phyloP scores from a whole-genome alignment of 2,797 vertebrate genomes.

The Hafferia zeledoni region DNA sequence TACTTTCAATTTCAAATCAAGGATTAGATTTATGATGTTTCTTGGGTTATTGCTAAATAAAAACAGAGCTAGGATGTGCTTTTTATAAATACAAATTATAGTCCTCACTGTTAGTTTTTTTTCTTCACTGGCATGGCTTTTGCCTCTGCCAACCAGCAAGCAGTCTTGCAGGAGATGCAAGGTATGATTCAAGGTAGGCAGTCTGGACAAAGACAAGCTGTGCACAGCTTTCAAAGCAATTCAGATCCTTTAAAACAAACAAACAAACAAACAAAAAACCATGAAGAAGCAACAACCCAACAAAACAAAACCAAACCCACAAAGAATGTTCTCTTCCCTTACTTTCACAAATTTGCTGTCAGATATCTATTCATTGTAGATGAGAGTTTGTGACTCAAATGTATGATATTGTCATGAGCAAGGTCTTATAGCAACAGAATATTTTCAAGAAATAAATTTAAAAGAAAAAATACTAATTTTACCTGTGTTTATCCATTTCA shows the following conservation, averaged over 20 bases:
- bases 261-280: too few species aligned
- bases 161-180: not conserved
- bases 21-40: not conserved
- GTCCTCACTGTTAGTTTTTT: not conserved
- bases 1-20: not conserved
- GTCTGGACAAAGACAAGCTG: not conserved
- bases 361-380: not conserved
- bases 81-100: not conserved
- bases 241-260: not conserved
- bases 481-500: not conserved
- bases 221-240: not conserved
- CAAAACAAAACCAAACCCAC: not conserved
- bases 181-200: not conserved
- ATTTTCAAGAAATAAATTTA: not conserved
- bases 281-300: accelerated
- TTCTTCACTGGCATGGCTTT: not conserved
- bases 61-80: not conserved
- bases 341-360: not conserved
- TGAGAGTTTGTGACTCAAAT: not conserved
- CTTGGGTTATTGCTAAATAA: not conserved
- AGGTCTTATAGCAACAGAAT: not conserved
- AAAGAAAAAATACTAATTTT: not conserved
- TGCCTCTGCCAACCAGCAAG: not conserved
- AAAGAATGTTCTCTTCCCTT: accelerated
- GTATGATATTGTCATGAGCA: not conserved